Evolutionary conservation across 2,113 vertebrate species (phyloP).

Genomic region (Myrmecobius fasciatus): DNA sequence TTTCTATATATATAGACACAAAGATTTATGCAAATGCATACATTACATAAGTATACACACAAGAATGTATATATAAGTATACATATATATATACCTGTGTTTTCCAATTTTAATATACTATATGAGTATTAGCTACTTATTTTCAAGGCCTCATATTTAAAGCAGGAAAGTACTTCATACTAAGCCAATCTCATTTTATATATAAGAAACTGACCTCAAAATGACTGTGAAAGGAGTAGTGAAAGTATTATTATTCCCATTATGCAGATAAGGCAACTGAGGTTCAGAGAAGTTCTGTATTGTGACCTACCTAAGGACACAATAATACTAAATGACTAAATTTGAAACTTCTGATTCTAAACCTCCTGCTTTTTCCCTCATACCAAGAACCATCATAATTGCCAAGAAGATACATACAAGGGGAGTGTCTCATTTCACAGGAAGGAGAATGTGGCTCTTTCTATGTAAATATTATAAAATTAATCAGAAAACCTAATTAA

Average conservation of each 20-base stretch:
- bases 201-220: background rate
- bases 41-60: too few species aligned
- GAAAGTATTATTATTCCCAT: too few species aligned
- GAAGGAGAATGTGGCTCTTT: background rate
- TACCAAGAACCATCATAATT: background rate
- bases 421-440: background rate
- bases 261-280: background rate
- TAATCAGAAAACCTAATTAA: background rate
- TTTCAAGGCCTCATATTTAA: background rate
- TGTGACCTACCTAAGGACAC: background rate
- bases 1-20: background rate
- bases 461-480: conserved; percentile 20
- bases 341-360: background rate
- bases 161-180: background rate
- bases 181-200: background rate
- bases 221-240: too few species aligned
- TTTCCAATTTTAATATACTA: background rate
- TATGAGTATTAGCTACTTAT: background rate
- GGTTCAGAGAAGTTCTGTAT: background rate
- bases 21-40: background rate
- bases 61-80: too few species aligned
- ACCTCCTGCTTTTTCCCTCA: background rate
- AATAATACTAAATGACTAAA: background rate
- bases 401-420: background rate
- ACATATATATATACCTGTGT: background rate